Evolutionary conservation across 2,797 vertebrate species (phyloP), one percentile per base, ranked within the genome.

Genomic region (Thalassophryne amazonica): DNA sequence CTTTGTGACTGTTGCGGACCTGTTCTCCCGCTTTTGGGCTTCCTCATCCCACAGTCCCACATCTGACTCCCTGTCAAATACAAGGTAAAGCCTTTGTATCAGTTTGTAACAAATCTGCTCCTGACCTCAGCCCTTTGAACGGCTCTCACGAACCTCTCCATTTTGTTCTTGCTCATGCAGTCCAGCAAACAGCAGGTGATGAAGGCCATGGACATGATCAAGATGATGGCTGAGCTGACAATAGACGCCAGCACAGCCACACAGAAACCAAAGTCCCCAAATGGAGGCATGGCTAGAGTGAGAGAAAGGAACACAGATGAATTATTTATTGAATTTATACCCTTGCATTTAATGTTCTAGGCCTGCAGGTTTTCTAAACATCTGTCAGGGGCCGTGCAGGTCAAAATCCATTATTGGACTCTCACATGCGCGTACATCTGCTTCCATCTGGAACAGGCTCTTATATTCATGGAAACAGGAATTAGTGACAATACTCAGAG

Each of bases 161-260:
- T 90, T 59, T 93, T 83, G 3, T 77, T 89, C 36, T 88, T 91
- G 76, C 88, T 93, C 55, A 93, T 66, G 19, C 89, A 93, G 57
- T 93, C 93, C 14, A 94, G 66, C 58, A 96, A 84, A 74, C 95
- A 99, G 78, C 92, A 95, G 64, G 93, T 94, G 75, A 98, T 76
- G 88, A 98, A 98, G 60, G 91, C 92, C 88, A 95, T 40, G 19
- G 93, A 94, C 93, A 98, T 93, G 76, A 98, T 72, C 30, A 95
- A 62, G 73, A 99, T 98, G 65, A 98, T 69, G 17, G 86, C 91
- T 0, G 84, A 85, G 88, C 97, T 98, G 29, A 95, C 80, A 0
- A 96, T 88, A 71, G 97, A 97, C 7, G 91, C 76, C 13, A 96
- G 78, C 60, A 98, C 87, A 0, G 96, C 96, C 15, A 97, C 89